phyloP scores from a whole-genome alignment of 1,140 invertebrate genomes.

The Caenorhabditis inopinata region DNA sequence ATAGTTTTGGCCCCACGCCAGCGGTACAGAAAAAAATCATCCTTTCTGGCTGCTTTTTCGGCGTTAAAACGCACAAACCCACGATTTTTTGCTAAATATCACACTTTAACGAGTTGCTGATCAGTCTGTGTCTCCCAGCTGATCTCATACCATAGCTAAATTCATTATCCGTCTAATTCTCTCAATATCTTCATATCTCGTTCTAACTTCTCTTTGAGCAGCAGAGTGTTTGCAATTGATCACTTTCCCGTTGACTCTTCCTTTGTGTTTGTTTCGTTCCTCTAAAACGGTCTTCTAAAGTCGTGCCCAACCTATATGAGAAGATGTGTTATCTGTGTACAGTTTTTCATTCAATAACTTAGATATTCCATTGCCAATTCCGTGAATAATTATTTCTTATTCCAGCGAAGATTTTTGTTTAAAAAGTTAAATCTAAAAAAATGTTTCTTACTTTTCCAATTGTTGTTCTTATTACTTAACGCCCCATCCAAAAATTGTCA shows the following conservation, averaged over 20 bases:
- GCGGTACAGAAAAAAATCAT: background rate
- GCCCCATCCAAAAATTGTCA: too few species aligned
- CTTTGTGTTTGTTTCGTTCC: slow-evolving; percentile 10
- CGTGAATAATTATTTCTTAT: too few species aligned
- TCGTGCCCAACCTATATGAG: too few species aligned
- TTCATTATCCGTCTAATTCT: background rate
- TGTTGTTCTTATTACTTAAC: too few species aligned
- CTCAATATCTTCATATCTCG: background rate
- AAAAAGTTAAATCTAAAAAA: too few species aligned
- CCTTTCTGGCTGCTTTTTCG: background rate
- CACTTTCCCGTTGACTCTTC: slow-evolving; percentile 19
- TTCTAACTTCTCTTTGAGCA: background rate
- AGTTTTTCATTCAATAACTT: too few species aligned
- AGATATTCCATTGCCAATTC: too few species aligned
- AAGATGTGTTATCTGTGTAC: too few species aligned
- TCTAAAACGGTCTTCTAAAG: slow-evolving; percentile 25
- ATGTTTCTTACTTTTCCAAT: too few species aligned
- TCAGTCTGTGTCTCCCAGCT: background rate
- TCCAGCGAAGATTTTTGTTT: too few species aligned
- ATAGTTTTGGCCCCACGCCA: background rate
- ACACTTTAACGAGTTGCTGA: background rate
- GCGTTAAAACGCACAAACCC: too few species aligned
- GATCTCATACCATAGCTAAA: too few species aligned
- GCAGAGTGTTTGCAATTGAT: slow-evolving; percentile 22
- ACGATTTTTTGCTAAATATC: background rate